These are phyloP conservation scores for Propithecus deckenii DNA, from an alignment of 2,797 vertebrate species.

Conservation along the genomic window DNA sequence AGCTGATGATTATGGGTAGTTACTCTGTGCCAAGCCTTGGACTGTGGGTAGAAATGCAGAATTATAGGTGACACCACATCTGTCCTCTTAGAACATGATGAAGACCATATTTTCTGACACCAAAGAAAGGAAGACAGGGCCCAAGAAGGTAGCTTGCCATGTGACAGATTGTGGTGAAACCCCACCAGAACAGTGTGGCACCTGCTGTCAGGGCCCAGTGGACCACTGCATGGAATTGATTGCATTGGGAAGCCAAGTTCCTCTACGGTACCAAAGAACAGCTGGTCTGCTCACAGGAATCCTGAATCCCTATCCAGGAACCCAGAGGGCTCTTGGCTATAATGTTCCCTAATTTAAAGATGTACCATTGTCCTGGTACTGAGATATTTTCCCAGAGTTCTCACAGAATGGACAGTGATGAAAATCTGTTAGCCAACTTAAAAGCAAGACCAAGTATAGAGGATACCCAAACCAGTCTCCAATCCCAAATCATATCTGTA, in stretches of 20 bases:
- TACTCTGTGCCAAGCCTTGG: not conserved
- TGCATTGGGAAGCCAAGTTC: not conserved
- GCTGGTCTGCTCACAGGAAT: not conserved
- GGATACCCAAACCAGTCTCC: not conserved
- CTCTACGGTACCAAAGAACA: not conserved
- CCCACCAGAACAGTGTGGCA: too few species aligned
- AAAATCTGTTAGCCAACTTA: not conserved
- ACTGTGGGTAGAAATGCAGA: too few species aligned
- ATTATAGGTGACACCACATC: not conserved
- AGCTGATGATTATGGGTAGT: not conserved
- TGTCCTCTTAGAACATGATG: not conserved
- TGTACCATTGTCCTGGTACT: not conserved
- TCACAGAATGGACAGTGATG: not conserved
- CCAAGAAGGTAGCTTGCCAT: not conserved
- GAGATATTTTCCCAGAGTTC: not conserved
- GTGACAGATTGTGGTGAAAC: not conserved
- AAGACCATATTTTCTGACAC: not conserved
- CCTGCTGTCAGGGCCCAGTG: not conserved
- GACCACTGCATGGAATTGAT: not conserved
- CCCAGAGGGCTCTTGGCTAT: not conserved
- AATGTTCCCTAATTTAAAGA: not conserved
- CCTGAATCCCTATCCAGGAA: not conserved
- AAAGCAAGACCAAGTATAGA: not conserved
- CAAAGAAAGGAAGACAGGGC: not conserved
- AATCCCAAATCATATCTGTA: not conserved